These are phyloP conservation scores for Sapayoa aenigma DNA, from an alignment of 2,113 vertebrate species.

Conservation along the genomic window DNA sequence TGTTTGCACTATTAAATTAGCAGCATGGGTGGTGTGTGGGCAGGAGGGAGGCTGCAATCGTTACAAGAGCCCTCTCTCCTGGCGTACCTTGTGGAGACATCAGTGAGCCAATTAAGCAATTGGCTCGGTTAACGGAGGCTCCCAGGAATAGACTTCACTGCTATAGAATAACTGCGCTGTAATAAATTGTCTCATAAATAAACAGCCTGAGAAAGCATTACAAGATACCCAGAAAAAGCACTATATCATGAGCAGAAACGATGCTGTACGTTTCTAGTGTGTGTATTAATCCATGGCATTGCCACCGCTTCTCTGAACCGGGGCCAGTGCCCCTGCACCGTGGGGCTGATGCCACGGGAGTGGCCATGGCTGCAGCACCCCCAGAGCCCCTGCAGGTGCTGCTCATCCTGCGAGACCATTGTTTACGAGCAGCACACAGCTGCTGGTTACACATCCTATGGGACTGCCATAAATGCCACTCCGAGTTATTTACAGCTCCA, in stretches of 20 bases:
- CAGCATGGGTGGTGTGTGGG: constrained; percentile 34
- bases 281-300: rapidly evolving
- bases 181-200: constrained; percentile 60
- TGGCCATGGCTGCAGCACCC: not conserved
- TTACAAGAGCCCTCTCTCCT: constrained; percentile 35
- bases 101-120: constrained; percentile 63
- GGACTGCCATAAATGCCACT: not conserved
- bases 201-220: constrained; percentile 31
- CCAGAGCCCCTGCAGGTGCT: not conserved
- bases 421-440: not conserved
- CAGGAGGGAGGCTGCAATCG: constrained; percentile 2
- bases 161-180: not conserved
- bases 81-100: constrained; percentile 44
- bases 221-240: not conserved
- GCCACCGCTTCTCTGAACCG: rapidly evolving
- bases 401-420: not conserved
- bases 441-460: not conserved
- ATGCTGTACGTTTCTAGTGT: not conserved
- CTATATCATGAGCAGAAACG: not conserved
- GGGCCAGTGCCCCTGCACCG: rapidly evolving
- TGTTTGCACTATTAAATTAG: constrained; percentile 51
- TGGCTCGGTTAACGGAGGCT: constrained; percentile 40
- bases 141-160: constrained; percentile 50
- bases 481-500: not conserved
- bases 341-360: not conserved